These are phyloP conservation scores for Rhopalosiphum maidis DNA, from an alignment of 1,140 invertebrate genomes.

Conservation along the genomic window DNA sequence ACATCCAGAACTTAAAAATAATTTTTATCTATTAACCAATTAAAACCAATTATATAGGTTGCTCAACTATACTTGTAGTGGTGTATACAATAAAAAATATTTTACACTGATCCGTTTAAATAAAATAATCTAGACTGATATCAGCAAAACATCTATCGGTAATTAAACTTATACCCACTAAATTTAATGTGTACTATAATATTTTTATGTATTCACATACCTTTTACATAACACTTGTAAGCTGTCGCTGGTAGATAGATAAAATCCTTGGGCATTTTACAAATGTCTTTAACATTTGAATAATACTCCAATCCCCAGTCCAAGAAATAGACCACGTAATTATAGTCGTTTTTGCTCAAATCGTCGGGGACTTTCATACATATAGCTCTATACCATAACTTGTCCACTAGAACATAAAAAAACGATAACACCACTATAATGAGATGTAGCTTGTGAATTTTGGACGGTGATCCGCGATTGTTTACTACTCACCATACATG, in stretches of 20 bases:
- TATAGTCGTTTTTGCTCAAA: neutral
- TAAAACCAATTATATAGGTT: too few relatives aligned
- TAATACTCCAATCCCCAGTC: slow-evolving; percentile 53
- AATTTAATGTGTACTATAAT: neutral
- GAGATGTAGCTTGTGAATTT: neutral
- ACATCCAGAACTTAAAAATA: neutral
- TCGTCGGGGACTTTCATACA: neutral
- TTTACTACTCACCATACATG: slow-evolving; percentile 14
- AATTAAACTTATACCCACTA: too few relatives aligned
- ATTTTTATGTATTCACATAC: neutral
- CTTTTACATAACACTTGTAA: slow-evolving; percentile 16
- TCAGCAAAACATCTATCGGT: neutral
- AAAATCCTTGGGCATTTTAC: slow-evolving; percentile 41
- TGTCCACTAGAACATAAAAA: neutral
- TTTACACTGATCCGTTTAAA: neutral
- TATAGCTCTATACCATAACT: slow-evolving; percentile 33
- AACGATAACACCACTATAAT: neutral
- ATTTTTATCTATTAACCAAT: neutral
- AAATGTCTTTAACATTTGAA: neutral
- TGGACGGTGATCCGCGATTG: too few relatives aligned
- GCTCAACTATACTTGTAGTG: too few relatives aligned
- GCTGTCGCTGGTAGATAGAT: slow-evolving; percentile 32
- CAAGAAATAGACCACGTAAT: slow-evolving; percentile 16
- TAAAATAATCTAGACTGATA: neutral
- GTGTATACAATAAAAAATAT: neutral